Base-by-base conservation (phyloP, 2,888 invertebrate genomes). In the Chymomyza procnemis region DNA sequence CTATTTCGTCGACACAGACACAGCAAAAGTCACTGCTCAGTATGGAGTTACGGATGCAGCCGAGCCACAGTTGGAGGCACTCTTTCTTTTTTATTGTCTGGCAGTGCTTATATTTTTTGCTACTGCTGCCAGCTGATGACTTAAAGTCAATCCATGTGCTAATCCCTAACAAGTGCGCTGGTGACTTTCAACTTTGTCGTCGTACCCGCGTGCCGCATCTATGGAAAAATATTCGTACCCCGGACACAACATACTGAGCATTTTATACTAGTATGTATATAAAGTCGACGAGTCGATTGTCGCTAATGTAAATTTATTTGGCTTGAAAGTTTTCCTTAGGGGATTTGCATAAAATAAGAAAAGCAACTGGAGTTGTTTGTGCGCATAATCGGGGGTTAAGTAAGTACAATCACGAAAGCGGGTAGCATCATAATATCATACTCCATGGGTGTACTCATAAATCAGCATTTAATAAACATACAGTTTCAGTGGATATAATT, bases 121-220 rank as follows among this genome's bases (percentile, higher is more conserved):
- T 9, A 14, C 30, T 56, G 21, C 47, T 47, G 22, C 64, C 73
- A 77, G 54, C 80, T 82, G 78, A 70, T 78, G 73, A 83, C 77
- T 79, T 72, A 70, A 72, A 83, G 82, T 87, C 87, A 82, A 87
- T 83, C 78, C 85, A 72, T 69, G 76, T 78, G 85, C 78, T 87
- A 82, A 82, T 82, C 80, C 87, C 57, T 66, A 61, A 67, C 65
- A 73, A 81, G 76, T 76, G 48, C 54, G 70, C 58, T 56, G 66
- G 69, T 76, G 80, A 87, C 82, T 82, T 78, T 76, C 76, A 76
- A 74, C 72, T 64, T 61, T 54, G 16, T 34, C 21, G 16, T 22
- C 64, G 52, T 16, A 34, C 9, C 8, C 34, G 34, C 34, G 9
- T 34, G 9, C 8, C 34, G 9, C 8, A 6, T 34, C 9, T 34